phyloP scores from a whole-genome alignment of 2,797 vertebrate genomes.

The Sciaenops ocellatus region DNA sequence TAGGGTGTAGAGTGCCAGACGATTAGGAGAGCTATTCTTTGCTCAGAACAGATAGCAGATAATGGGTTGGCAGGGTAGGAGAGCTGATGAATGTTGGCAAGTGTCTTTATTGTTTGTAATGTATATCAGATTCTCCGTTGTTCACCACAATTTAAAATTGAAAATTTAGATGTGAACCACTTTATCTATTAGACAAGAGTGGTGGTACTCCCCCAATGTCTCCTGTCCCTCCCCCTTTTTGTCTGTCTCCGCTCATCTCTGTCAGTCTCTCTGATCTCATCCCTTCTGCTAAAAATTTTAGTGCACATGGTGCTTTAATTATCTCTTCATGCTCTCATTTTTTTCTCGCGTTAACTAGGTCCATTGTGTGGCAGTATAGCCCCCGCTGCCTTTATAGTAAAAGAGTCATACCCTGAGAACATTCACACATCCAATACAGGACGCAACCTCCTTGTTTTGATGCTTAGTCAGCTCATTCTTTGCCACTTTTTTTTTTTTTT shows the following conservation, averaged over 20 bases:
- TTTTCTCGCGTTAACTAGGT: constrained; percentile 2
- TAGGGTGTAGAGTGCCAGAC: neutral
- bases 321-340: constrained; percentile 27
- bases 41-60: constrained; percentile 18
- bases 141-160: constrained; percentile 15
- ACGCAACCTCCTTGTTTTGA: constrained; percentile 17
- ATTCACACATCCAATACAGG: neutral
- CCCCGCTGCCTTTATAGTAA: constrained; percentile 18
- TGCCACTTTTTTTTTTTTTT: constrained; percentile 1
- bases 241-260: constrained; percentile 36
- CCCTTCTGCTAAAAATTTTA: constrained; percentile 39
- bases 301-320: constrained; percentile 45
- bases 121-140: constrained; percentile 14
- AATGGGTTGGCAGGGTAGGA: constrained; percentile 9
- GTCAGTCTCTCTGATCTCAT: constrained; percentile 27
- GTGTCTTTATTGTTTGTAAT: constrained; percentile 26
- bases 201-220: neutral
- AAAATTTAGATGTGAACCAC: constrained; percentile 5
- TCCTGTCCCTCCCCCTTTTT: constrained; percentile 24
- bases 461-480: constrained; percentile 38
- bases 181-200: neutral
- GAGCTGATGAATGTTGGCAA: constrained; percentile 17
- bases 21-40: constrained; percentile 22
- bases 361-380: constrained; percentile 18
- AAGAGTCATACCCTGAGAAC: constrained; percentile 22